Conservation (phyloP, 1,140 invertebrate genomes). For the Ganaspis sp. region DNA sequence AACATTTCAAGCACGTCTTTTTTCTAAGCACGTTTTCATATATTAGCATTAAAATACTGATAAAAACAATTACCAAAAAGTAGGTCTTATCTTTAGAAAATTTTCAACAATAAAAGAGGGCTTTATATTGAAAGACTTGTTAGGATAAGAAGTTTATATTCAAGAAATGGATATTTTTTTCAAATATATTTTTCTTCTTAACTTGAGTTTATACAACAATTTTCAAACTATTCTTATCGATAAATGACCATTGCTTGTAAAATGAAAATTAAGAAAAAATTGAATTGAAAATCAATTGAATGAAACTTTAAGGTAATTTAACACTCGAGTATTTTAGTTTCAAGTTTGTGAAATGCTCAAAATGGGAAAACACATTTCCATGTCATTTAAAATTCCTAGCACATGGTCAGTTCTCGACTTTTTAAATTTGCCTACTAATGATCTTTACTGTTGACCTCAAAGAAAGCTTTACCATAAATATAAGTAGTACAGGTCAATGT, state of each 20-base stretch:
- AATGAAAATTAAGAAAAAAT: no score
- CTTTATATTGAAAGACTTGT: no score
- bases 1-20: not conserved
- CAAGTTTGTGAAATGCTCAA: not conserved
- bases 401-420: not conserved
- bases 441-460: not conserved
- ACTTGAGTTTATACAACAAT: no score
- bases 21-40: not conserved
- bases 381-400: not conserved
- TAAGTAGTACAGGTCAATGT: constrained; percentile 16
- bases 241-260: no score
- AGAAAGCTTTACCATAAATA: constrained; percentile 16
- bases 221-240: no score
- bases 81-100: not conserved
- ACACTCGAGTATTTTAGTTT: not conserved
- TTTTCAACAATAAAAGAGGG: not conserved
- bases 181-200: no score
- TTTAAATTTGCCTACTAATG: constrained; percentile 18
- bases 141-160: no score
- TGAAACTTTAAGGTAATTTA: no score
- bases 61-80: not conserved
- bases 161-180: no score
- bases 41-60: not conserved
- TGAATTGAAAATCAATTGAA: no score
- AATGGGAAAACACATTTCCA: constrained; percentile 8